Evolutionary conservation across 2,888 invertebrate species (phyloP), one percentile per base, ranked within the genome.

Genomic region (Heteromyza rotundicornis): DNA sequence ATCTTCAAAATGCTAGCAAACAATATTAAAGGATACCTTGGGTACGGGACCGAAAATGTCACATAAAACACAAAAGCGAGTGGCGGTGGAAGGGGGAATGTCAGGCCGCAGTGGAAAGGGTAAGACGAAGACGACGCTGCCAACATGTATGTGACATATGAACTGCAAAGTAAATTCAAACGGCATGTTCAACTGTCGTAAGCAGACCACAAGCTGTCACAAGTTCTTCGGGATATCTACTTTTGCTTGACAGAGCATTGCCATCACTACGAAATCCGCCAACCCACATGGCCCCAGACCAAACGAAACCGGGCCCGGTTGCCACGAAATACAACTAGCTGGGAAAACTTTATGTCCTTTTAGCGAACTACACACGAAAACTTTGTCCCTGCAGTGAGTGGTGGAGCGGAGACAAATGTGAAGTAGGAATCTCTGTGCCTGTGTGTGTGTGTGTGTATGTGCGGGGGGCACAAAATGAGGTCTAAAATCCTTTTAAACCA

Each of bases 171-270:
- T 47, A 58, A 35, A 63, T 58, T 64, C 70, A 72, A 76, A 74
- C 68, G 68, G 70, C 50, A 76, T 76, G 77, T 70, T 78, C 72
- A 77, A 71, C 72, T 76, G 76, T 76, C 77, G 68, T 66, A 47
- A 67, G 74, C 79, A 79, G 76, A 79, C 76, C 76, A 74, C 79
- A 76, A 75, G 75, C 72, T 76, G 77, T 76, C 76, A 74, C 69
- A 74, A 65, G 70, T 64, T 65, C 60, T 68, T 53, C 61, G 56
- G 63, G 62, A 65, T 64, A 60, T 60, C 63, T 60, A 66, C 65
- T 68, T 68, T 55, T 49, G 32, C 59, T 52, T 62, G 62, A 49
- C 64, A 62, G 61, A 47, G 35, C 50, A 35, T 36, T 57, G 59
- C 49, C 53, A 52, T 61, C 47, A 47, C 20, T 17, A 47, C 20